Evolutionary conservation across 2,888 invertebrate species (phyloP).

Genomic region (Yponomeuta sedellus): DNA sequence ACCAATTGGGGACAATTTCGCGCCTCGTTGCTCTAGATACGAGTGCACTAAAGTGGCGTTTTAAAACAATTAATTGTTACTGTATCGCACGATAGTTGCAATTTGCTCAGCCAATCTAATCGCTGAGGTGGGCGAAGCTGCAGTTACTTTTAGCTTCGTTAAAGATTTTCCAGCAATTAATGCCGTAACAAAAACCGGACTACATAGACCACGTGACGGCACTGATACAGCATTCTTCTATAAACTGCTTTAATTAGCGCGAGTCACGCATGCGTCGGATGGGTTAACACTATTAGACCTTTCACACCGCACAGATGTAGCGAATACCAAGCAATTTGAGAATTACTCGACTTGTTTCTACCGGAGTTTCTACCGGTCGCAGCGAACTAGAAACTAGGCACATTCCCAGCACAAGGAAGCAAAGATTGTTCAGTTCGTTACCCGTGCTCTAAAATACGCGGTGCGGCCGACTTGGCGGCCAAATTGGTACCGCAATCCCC

Average conservation of each 20-base stretch:
- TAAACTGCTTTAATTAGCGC: constrained; percentile 2
- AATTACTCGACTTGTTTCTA: neutral
- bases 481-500: constrained; percentile 42
- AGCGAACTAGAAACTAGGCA: neutral
- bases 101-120: constrained; percentile 48
- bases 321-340: neutral
- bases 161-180: constrained; percentile 3
- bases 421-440: neutral
- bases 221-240: neutral
- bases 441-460: constrained; percentile 38
- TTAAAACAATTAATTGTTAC: constrained; percentile 50
- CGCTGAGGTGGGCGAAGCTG: constrained; percentile 37
- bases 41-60: constrained; percentile 32
- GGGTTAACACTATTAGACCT: constrained; percentile 9
- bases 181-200: constrained; percentile 1
- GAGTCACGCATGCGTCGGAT: constrained; percentile 1
- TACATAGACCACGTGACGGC: neutral
- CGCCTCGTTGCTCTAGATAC: constrained; percentile 36
- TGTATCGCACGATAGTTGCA: constrained; percentile 55
- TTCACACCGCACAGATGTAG: constrained; percentile 7
- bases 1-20: constrained; percentile 68
- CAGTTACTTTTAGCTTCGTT: constrained; percentile 27
- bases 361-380: neutral
- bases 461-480: constrained; percentile 58
- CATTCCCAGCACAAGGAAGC: constrained; percentile 28